Percentiles rank a stretch among this genome's conserved stretches.
phyloP scores from a whole-genome alignment of 1,140 invertebrate species.

The Trachelipus rathkii region DNA sequence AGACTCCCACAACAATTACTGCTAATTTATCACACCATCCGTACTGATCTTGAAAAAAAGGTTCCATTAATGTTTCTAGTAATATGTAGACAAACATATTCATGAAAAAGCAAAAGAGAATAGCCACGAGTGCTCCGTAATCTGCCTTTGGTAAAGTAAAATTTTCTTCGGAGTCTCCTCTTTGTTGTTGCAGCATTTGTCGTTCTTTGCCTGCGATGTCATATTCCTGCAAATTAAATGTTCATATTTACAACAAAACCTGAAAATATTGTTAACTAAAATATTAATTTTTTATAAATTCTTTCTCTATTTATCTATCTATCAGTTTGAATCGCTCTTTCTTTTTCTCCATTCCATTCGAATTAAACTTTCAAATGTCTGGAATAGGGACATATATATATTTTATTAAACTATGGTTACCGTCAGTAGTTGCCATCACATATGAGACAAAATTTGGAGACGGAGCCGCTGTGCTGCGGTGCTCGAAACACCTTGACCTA shows the following conservation, averaged over 20 bases:
- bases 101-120: slow-evolving; percentile 76
- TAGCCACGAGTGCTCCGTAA: slow-evolving; percentile 51
- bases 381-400: too few species aligned
- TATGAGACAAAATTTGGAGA: too few species aligned
- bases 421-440: too few species aligned
- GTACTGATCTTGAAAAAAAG: slow-evolving; percentile 30
- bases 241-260: background rate
- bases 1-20: slow-evolving; percentile 21
- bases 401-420: too few species aligned
- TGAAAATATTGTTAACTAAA: too few species aligned
- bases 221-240: background rate
- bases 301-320: too few species aligned
- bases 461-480: too few species aligned
- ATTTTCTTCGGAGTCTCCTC: background rate
- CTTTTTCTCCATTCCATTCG: too few species aligned
- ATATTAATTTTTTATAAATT: too few species aligned
- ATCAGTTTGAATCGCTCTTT: too few species aligned
- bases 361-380: too few species aligned
- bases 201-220: background rate
- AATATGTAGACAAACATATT: slow-evolving; percentile 84
- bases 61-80: slow-evolving; percentile 67
- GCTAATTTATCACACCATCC: slow-evolving; percentile 26
- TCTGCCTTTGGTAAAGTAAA: background rate
- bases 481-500: too few species aligned
- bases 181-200: background rate